These are phyloP conservation scores for Papilio dardanus DNA, from an alignment of 1,140 invertebrate species.

Conservation along the genomic window DNA sequence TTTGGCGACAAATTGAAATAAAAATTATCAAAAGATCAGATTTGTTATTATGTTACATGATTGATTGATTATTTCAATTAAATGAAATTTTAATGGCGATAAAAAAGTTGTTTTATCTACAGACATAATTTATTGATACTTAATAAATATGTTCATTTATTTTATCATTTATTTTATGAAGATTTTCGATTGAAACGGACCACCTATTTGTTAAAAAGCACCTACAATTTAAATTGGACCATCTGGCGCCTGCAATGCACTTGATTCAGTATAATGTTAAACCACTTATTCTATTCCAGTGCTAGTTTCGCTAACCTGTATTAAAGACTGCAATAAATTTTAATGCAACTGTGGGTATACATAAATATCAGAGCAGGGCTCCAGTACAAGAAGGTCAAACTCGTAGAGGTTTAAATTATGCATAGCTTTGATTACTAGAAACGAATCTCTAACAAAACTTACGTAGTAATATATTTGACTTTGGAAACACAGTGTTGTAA, in stretches of 20 bases:
- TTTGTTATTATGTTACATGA: neutral
- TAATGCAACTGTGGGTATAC: conserved; percentile 10
- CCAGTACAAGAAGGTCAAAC: neutral
- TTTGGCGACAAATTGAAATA: neutral
- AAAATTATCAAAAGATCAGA: neutral
- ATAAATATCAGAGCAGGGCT: neutral
- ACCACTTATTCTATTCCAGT: conserved; percentile 7
- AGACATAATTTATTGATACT: neutral
- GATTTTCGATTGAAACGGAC: neutral
- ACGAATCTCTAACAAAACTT: conserved; percentile 16
- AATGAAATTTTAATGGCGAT: neutral
- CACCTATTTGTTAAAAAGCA: neutral
- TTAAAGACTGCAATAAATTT: neutral
- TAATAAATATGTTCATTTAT: neutral
- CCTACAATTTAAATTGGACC: conserved; percentile 10
- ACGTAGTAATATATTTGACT: neutral
- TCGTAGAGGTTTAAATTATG: neutral
- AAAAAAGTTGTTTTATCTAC: neutral
- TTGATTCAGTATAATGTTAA: neutral
- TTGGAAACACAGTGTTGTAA: neutral
- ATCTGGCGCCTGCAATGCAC: neutral
- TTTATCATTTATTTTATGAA: too few species aligned
- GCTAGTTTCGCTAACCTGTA: conserved; percentile 5
- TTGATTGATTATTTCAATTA: conserved; percentile 4
- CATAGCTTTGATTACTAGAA: conserved; percentile 42